Conservation (phyloP, 1,140 invertebrate species). For the Prorops nasuta region DNA sequence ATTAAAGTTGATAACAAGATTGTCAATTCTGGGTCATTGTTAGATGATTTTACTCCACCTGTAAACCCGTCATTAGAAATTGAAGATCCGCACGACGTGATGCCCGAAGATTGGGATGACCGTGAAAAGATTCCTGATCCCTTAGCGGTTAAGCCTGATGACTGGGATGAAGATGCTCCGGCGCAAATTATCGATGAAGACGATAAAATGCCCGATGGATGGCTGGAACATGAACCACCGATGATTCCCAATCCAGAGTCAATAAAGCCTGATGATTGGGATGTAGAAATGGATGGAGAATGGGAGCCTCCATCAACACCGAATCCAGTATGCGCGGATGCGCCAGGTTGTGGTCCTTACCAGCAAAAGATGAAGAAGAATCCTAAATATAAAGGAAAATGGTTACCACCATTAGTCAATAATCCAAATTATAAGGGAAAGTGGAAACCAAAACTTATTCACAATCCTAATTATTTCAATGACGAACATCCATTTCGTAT, state of each 20-base stretch:
- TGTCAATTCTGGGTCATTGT: conserved; percentile 80
- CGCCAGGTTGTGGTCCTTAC: conserved; percentile 90
- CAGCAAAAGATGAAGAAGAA: conserved; percentile 83
- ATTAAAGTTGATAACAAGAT: conserved; percentile 72
- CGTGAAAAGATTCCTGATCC: conserved; percentile 93
- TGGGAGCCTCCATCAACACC: conserved; percentile 94
- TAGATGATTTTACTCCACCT: conserved; percentile 88
- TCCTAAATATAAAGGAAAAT: conserved; percentile 89
- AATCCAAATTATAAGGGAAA: conserved; percentile 96
- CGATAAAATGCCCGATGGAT: conserved; percentile 86
- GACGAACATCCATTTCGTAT: conserved; percentile 90
- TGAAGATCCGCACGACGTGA: conserved; percentile 87
- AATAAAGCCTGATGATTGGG: conserved; percentile 92
- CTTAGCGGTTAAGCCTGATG: conserved; percentile 82
- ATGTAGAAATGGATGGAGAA: conserved; percentile 96
- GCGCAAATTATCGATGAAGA: conserved; percentile 85
- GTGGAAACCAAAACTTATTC: conserved; percentile 84
- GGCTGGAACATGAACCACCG: conserved; percentile 90
- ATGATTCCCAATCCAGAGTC: conserved; percentile 87
- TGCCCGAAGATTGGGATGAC: conserved; percentile 96
- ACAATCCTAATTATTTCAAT: conserved; percentile 91
- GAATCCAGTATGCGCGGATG: conserved; percentile 85
- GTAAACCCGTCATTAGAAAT: conserved; percentile 96
- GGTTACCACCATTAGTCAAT: conserved; percentile 85
- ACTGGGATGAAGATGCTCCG: conserved; percentile 94